phyloP scores from a whole-genome alignment of 2,113 vertebrate species.

The Uropsilus gracilis region DNA sequence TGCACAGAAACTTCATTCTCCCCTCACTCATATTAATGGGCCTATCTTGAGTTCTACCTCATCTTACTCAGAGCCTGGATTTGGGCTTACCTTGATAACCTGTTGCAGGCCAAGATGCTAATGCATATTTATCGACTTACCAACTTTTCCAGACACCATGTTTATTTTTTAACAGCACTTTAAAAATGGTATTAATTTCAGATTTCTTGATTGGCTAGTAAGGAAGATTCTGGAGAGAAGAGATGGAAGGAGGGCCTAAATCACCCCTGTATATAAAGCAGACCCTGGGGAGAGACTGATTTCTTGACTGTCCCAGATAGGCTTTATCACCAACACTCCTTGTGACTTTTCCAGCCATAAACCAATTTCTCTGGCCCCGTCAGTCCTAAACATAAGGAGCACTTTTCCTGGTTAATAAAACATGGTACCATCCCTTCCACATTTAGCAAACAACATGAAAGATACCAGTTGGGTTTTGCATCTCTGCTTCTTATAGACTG shows the following conservation, averaged over 20 bases:
- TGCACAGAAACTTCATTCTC: background rate
- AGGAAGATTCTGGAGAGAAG: background rate
- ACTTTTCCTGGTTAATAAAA: background rate
- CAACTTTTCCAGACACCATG: background rate
- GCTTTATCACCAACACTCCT: background rate
- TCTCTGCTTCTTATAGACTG: constrained; percentile 17
- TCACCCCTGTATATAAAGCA: background rate
- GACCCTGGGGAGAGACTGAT: background rate
- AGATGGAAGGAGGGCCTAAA: background rate
- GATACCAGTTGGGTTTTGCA: constrained; percentile 53
- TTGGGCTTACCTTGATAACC: background rate
- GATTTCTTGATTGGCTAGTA: background rate
- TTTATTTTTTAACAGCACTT: constrained; percentile 4
- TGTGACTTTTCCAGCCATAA: background rate
- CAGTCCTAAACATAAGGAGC: background rate
- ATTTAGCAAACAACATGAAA: constrained; percentile 56
- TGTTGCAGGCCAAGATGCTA: background rate
- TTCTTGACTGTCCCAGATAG: background rate
- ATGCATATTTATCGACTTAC: background rate
- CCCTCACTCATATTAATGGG: background rate
- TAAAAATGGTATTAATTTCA: constrained; percentile 28
- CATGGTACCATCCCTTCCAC: constrained; percentile 34
- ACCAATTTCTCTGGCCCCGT: background rate
- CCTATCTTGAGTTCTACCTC: background rate
- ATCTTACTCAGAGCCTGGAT: background rate